A percentile compares a stretch with the other conserved stretches of the same genome.
phyloP scores from a whole-genome alignment of 2,888 invertebrate species.

The Leptinotarsa juncta region DNA sequence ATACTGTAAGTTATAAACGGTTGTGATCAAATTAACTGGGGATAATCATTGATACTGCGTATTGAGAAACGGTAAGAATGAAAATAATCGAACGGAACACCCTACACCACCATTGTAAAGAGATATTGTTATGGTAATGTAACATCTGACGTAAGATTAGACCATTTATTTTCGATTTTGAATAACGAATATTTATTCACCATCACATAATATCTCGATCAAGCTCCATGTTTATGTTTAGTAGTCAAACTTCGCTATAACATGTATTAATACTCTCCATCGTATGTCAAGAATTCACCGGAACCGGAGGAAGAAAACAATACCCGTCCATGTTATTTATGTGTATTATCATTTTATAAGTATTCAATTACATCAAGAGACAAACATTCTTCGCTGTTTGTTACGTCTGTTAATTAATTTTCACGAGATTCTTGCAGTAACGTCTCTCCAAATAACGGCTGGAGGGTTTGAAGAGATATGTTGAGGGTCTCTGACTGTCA shows the following conservation, averaged over 20 bases:
- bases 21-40: too few relatives aligned
- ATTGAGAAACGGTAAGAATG: too few relatives aligned
- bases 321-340: constrained; percentile 15
- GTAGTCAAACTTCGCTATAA: background rate
- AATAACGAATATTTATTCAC: too few relatives aligned
- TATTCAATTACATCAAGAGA: constrained; percentile 35
- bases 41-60: too few relatives aligned
- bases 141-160: too few relatives aligned
- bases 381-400: constrained; percentile 34
- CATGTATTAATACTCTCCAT: background rate
- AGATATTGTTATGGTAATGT: too few relatives aligned
- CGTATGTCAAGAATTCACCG: background rate
- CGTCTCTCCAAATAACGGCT: constrained; percentile 34
- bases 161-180: too few relatives aligned
- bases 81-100: too few relatives aligned
- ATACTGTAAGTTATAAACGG: too few relatives aligned
- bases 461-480: constrained; percentile 38
- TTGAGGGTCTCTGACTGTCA: constrained; percentile 39
- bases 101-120: too few relatives aligned
- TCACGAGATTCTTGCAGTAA: constrained; percentile 21
- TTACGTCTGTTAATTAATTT: constrained; percentile 38
- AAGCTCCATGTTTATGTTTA: too few relatives aligned
- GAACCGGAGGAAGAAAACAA: background rate
- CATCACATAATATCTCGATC: too few relatives aligned
- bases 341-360: constrained; percentile 32